phyloP scores from a whole-genome alignment of 2,797 vertebrate genomes.

The Arctocebus calabarensis region DNA sequence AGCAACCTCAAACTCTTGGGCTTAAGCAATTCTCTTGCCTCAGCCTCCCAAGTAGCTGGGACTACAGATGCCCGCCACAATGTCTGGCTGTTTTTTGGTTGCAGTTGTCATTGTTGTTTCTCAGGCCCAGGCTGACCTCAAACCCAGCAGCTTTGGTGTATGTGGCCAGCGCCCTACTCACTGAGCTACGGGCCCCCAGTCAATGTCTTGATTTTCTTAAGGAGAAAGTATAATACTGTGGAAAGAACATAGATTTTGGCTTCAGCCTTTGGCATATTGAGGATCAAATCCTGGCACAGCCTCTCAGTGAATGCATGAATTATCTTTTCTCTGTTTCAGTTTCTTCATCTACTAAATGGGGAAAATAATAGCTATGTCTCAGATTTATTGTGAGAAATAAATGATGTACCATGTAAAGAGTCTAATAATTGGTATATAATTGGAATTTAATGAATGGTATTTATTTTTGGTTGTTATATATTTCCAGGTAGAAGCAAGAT shows the following conservation, averaged over 20 bases:
- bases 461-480: constrained; percentile 54
- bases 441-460: constrained; percentile 29
- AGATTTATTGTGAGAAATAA: neutral
- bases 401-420: neutral
- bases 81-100: too few relatives aligned
- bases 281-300: neutral
- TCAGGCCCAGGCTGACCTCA: too few relatives aligned
- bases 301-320: constrained; percentile 19
- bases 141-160: too few relatives aligned
- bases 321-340: neutral
- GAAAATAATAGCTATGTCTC: neutral
- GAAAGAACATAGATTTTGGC: constrained; percentile 2
- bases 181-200: too few relatives aligned
- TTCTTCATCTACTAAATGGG: neutral
- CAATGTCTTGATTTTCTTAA: constrained; percentile 12
- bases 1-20: too few relatives aligned
- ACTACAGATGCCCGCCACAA: too few relatives aligned
- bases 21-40: too few relatives aligned
- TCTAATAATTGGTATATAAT: constrained; percentile 62
- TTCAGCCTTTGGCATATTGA: constrained; percentile 35
- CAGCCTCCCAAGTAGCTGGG: too few relatives aligned
- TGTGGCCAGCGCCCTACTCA: too few relatives aligned
- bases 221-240: neutral
- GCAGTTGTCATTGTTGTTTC: too few relatives aligned
- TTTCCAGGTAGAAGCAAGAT: constrained; percentile 44